These are phyloP conservation scores for Anodontia alba DNA, from an alignment of 2,888 invertebrate genomes.

Conservation along the genomic window DNA sequence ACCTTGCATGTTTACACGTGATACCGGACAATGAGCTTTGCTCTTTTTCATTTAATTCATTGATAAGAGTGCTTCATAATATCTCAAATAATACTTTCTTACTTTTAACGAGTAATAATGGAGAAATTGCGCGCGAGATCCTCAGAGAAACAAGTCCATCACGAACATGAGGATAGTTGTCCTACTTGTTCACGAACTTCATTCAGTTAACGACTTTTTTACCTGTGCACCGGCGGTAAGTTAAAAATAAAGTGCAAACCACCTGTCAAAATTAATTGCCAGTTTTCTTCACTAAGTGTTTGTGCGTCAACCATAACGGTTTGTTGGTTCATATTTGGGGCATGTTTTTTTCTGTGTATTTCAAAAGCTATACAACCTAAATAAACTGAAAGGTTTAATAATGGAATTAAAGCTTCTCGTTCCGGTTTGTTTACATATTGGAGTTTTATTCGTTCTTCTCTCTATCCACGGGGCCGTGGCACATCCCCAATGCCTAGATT, in stretches of 20 bases:
- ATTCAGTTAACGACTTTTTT: no score
- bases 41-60: no score
- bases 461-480: neutral
- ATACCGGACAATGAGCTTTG: no score
- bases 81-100: no score
- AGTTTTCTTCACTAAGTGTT: neutral
- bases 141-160: no score
- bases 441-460: neutral
- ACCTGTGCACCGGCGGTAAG: neutral
- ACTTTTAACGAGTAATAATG: no score
- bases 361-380: neutral
- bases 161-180: no score
- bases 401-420: neutral
- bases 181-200: no score
- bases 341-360: neutral
- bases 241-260: no score
- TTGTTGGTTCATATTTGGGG: neutral
- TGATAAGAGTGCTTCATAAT: no score
- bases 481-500: slow-evolving; percentile 82
- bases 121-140: no score
- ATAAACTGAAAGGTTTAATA: neutral
- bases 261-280: neutral
- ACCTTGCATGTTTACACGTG: no score
- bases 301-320: neutral
- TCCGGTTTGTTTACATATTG: neutral